These are phyloP conservation scores for Herpetotheres cachinnans DNA, from an alignment of 2,113 vertebrate genomes.

Conservation along the genomic window DNA sequence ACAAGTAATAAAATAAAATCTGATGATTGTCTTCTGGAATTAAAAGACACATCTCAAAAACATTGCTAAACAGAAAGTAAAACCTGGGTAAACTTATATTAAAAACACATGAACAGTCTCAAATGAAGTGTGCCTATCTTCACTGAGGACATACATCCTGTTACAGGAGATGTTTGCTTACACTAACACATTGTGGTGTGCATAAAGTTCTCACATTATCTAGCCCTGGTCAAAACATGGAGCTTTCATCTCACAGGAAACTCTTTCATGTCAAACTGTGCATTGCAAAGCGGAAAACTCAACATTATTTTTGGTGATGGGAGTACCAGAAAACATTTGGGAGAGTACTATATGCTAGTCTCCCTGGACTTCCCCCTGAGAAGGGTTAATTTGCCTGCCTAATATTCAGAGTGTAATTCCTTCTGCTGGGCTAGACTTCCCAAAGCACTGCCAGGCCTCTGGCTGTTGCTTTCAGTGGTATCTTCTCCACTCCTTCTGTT, in stretches of 20 bases:
- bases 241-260: neutral
- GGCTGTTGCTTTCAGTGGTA: neutral
- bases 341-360: neutral
- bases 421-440: neutral
- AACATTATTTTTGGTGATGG: neutral
- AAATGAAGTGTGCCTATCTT: neutral
- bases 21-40: neutral
- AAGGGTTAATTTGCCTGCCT: conserved; percentile 23
- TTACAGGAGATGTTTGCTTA: neutral
- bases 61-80: neutral
- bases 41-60: neutral
- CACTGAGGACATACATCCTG: neutral
- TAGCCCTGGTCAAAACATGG: neutral
- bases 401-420: conserved; percentile 3
- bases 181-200: neutral
- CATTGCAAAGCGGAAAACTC: neutral
- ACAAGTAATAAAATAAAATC: neutral
- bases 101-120: neutral
- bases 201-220: neutral
- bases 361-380: neutral
- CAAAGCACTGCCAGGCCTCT: neutral
- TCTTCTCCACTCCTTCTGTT: neutral
- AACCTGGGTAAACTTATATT: neutral
- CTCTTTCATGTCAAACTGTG: neutral
- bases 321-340: neutral